Evolutionary conservation across 1,140 invertebrate genomes (phyloP).

Genomic region (Drosophila persimilis): DNA sequence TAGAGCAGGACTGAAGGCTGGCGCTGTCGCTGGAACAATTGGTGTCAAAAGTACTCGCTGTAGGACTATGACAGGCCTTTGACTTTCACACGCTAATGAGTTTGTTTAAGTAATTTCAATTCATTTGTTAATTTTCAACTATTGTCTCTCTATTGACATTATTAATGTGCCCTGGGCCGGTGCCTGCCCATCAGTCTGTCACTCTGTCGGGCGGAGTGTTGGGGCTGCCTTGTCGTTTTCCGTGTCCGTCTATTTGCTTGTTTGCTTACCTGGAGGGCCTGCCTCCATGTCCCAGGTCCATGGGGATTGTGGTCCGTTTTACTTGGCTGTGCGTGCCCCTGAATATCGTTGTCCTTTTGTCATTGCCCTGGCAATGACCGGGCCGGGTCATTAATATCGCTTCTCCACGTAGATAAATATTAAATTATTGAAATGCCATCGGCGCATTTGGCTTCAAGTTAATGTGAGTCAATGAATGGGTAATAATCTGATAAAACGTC

Average conservation of each 20-base stretch:
- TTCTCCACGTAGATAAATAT: constrained; percentile 17
- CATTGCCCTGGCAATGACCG: constrained; percentile 24
- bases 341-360: constrained; percentile 55
- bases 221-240: neutral
- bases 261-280: constrained; percentile 24
- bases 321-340: constrained; percentile 54
- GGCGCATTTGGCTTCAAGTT: neutral
- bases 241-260: constrained; percentile 22
- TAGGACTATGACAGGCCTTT: constrained; percentile 48
- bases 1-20: too few relatives aligned
- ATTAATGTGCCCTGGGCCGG: constrained; percentile 54
- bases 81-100: constrained; percentile 74
- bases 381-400: constrained; percentile 44
- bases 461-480: constrained; percentile 2
- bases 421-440: constrained; percentile 36
- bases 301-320: constrained; percentile 8
- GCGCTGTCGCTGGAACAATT: constrained; percentile 16
- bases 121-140: constrained; percentile 81
- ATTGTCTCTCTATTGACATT: constrained; percentile 76
- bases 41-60: constrained; percentile 52
- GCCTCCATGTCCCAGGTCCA: constrained; percentile 15
- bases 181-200: constrained; percentile 38
- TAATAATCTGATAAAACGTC: neutral
- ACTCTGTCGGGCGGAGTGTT: constrained; percentile 21
- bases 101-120: constrained; percentile 81